These are phyloP conservation scores for Mythimna pallens DNA, from an alignment of 2,888 invertebrate genomes.

Conservation along the genomic window DNA sequence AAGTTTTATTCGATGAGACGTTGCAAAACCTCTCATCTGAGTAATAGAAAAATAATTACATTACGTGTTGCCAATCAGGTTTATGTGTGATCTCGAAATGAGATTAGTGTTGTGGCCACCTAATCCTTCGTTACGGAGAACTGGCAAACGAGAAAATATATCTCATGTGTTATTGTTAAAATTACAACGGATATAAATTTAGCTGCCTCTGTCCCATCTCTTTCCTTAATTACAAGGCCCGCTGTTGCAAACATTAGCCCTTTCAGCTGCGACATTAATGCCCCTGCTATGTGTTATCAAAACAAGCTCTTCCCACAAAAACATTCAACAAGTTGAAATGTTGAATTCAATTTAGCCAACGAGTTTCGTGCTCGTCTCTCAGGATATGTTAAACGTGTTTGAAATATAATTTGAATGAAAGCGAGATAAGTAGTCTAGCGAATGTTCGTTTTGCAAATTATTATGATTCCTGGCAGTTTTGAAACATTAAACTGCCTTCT, in stretches of 20 bases:
- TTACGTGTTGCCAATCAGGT: conserved; percentile 47
- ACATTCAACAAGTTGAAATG: conserved; percentile 58
- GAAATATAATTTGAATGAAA: conserved; percentile 32
- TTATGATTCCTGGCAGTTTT: neutral
- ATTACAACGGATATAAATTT: conserved; percentile 67
- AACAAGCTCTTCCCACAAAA: conserved; percentile 40
- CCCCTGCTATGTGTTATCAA: conserved; percentile 52
- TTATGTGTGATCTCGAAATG: conserved; percentile 29
- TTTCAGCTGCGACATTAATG: conserved; percentile 55
- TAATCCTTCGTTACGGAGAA: conserved; percentile 29
- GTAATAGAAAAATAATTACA: conserved; percentile 57
- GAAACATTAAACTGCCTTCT: neutral
- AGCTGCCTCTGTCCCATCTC: conserved; percentile 55
- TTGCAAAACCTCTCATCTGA: conserved; percentile 38
- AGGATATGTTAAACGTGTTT: conserved; percentile 35
- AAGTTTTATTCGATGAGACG: conserved; percentile 44
- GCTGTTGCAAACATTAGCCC: conserved; percentile 65
- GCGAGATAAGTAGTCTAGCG: neutral
- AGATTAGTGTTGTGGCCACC: conserved; percentile 18
- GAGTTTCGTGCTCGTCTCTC: conserved; percentile 34
- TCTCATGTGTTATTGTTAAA: conserved; percentile 53
- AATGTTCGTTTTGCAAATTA: conserved; percentile 15
- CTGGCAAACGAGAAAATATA: conserved; percentile 36
- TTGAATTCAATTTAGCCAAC: conserved; percentile 49
- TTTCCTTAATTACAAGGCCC: conserved; percentile 70